Conservation (phyloP, 2,888 invertebrate species). For the Crematogaster levior region DNA sequence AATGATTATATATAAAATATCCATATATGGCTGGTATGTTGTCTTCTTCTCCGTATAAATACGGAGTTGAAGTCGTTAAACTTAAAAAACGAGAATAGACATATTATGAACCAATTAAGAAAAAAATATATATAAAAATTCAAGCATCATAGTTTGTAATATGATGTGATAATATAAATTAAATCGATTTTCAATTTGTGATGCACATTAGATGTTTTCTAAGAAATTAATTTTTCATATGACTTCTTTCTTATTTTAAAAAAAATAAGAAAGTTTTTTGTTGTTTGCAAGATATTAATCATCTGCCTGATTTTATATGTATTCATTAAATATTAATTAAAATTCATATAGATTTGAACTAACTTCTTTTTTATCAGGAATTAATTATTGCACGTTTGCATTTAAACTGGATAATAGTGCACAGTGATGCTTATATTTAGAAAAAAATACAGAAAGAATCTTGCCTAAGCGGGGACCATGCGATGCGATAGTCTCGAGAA, state of each 20-base stretch:
- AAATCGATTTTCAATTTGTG: background rate
- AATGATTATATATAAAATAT: too few relatives aligned
- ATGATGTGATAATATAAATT: background rate
- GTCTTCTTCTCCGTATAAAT: too few relatives aligned
- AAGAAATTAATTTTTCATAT: background rate
- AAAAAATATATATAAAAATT: background rate
- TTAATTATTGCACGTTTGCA: conserved; percentile 18
- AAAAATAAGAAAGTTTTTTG: too few relatives aligned
- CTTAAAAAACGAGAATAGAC: too few relatives aligned
- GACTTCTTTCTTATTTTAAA: background rate
- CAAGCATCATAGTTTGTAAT: too few relatives aligned
- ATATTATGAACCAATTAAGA: background rate
- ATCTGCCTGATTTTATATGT: background rate
- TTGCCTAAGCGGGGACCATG: conserved; percentile 34
- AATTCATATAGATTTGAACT: background rate
- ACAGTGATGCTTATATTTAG: conserved; percentile 21
- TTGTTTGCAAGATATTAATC: background rate
- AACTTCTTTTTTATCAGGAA: background rate
- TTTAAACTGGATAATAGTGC: conserved; percentile 29
- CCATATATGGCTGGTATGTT: too few relatives aligned
- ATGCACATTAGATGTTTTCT: background rate
- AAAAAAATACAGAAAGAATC: conserved; percentile 25
- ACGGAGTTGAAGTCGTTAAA: too few relatives aligned
- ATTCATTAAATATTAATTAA: conserved; percentile 4
- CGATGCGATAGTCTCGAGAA: conserved; percentile 71